Evolutionary conservation across 2,888 invertebrate genomes (phyloP), one percentile per base, ranked within the genome.

Genomic region (Acanthosepion esculentum): DNA sequence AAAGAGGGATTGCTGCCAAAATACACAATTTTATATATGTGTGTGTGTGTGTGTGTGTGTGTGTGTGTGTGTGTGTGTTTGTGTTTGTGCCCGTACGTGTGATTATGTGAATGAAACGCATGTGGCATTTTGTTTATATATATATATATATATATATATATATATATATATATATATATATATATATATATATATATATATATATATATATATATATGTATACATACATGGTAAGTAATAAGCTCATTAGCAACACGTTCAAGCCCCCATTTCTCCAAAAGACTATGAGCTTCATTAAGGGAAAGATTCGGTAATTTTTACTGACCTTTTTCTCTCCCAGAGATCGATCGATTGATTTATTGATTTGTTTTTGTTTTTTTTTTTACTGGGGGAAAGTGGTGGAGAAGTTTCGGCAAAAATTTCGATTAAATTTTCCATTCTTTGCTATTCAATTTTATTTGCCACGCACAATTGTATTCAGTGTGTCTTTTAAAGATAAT

Each of bases 321-420:
- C n/a, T 78, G 33, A 78, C 33, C 33, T 78, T 78, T 64, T 78
- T 78, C 12, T n/a, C n/a, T 12, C 12, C 78, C 78, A n/a, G 15
- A 78, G n/a, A 78, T 78, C 78, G n/a, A 78, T 78, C 78, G n/a
- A 78, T 78, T 78, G 78, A 78, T 78, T 78, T n/a, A n/a, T 78
- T 78, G 78, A n/a, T 78, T 78, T 33, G 7, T 78, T 78, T 29
- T 78, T 78, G 29, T 78, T n/a, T 78, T 78, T 78, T 10, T 15
- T n/a, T 78, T 78, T 78, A 10, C n/a, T 6, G 41, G 41, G 41
- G 41, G 41, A 41, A 41, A 41, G 41, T 41, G 41, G 3, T 41
- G 41, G 41, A 41, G 41, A 41, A 0, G 0, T n/a, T n/a, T 15
- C n/a, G 10, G n/a, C n/a, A 78, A 78, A n/a, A 78, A 33, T 78